phyloP scores from a whole-genome alignment of 2,113 vertebrate species.

The Anhinga rufa region DNA sequence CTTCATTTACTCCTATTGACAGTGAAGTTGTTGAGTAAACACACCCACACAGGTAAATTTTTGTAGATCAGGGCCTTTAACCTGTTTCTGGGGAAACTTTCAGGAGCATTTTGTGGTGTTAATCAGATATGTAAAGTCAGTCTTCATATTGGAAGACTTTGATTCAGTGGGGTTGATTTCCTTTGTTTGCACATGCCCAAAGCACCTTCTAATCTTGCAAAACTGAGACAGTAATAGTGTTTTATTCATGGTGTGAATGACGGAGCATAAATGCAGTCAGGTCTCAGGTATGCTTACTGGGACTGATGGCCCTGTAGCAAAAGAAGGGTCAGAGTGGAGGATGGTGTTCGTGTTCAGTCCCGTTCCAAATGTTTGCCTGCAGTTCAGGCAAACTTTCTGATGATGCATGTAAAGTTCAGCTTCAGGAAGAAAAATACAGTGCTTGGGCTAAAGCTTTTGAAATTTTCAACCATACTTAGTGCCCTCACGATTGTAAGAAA shows the following conservation, averaged over 20 bases:
- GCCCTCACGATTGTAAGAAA: not conserved
- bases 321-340: not conserved
- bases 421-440: not conserved
- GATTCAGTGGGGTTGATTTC: not conserved
- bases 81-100: not conserved
- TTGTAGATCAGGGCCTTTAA: not conserved
- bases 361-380: not conserved
- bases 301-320: not conserved
- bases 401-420: not conserved
- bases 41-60: not conserved
- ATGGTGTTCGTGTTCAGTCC: not conserved
- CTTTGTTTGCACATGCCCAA: not conserved
- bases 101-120: not conserved
- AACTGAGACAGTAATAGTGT: not conserved
- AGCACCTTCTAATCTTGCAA: not conserved
- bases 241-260: not conserved
- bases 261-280: not conserved
- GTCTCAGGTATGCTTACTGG: not conserved
- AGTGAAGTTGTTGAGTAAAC: not conserved
- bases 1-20: not conserved
- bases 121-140: not conserved
- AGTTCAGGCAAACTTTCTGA: not conserved
- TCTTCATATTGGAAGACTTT: not conserved
- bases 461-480: not conserved
- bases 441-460: not conserved